Percentiles rank a stretch among this genome's conserved stretches.
Evolutionary conservation across 2,797 vertebrate species (phyloP).

Genomic region (Pyrocephalus nanus): DNA sequence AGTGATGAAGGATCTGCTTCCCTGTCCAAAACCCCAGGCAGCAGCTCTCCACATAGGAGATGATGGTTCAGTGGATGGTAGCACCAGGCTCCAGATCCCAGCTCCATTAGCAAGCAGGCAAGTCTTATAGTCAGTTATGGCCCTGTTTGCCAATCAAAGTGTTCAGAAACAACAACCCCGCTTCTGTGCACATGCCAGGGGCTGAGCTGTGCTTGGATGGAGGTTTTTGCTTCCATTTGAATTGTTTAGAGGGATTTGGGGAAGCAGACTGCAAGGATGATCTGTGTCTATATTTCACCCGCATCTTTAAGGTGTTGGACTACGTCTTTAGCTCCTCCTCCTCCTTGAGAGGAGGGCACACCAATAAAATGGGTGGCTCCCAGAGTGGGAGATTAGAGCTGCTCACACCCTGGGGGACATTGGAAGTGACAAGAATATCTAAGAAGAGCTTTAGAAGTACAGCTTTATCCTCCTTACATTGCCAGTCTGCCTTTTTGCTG

Average conservation of each 20-base stretch:
- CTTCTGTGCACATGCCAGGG: fast-evolving
- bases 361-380: slow-evolving; percentile 16
- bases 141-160: not conserved
- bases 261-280: not conserved
- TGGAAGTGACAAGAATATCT: slow-evolving; percentile 50
- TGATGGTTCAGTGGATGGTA: not conserved
- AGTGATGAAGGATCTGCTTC: not conserved
- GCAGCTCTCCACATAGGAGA: not conserved
- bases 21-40: not conserved
- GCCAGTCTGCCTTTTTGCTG: slow-evolving; percentile 32
- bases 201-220: not conserved
- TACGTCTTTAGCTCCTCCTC: not conserved
- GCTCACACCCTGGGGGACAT: not conserved
- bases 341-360: not conserved
- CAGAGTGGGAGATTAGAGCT: not conserved
- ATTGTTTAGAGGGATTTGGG: not conserved
- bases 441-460: slow-evolving; percentile 44
- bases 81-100: not conserved
- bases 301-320: not conserved
- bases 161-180: not conserved
- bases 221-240: not conserved
- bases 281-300: not conserved
- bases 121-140: not conserved
- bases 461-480: slow-evolving; percentile 37
- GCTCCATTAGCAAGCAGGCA: not conserved